Conservation (phyloP, 2,888 invertebrate genomes). For the Catocala fraxini region DNA sequence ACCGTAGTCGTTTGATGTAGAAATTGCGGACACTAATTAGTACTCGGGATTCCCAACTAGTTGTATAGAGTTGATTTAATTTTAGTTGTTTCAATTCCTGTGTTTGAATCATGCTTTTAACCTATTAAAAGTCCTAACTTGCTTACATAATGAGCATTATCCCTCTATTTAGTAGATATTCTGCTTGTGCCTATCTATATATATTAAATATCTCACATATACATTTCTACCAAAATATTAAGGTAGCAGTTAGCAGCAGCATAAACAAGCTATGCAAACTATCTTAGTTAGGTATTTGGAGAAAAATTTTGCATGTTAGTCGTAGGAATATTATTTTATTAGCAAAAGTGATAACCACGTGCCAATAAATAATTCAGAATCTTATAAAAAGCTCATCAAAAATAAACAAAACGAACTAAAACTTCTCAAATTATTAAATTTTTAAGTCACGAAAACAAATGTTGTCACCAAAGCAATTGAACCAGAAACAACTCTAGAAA, state of each 20-base stretch:
- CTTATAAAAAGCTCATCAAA: not conserved
- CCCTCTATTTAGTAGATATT: no score
- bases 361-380: slow-evolving; percentile 1
- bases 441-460: slow-evolving; percentile 35
- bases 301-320: not conserved
- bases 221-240: not conserved
- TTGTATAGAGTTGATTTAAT: slow-evolving; percentile 45
- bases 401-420: slow-evolving; percentile 15
- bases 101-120: slow-evolving; percentile 45
- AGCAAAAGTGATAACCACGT: slow-evolving; percentile 3
- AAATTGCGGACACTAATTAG: slow-evolving; percentile 54
- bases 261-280: not conserved
- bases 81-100: slow-evolving; percentile 42
- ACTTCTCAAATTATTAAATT: slow-evolving; percentile 26
- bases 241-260: not conserved
- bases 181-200: no score
- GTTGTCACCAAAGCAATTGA: slow-evolving; percentile 43
- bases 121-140: no score
- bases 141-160: slow-evolving; percentile 18
- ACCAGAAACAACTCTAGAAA: slow-evolving; percentile 39
- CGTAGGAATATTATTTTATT: not conserved
- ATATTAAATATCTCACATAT: no score
- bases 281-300: not conserved
- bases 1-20: slow-evolving; percentile 52
- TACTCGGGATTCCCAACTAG: slow-evolving; percentile 42